phyloP scores from a whole-genome alignment of 2,888 invertebrate genomes.

The Neoaliturus tenellus region DNA sequence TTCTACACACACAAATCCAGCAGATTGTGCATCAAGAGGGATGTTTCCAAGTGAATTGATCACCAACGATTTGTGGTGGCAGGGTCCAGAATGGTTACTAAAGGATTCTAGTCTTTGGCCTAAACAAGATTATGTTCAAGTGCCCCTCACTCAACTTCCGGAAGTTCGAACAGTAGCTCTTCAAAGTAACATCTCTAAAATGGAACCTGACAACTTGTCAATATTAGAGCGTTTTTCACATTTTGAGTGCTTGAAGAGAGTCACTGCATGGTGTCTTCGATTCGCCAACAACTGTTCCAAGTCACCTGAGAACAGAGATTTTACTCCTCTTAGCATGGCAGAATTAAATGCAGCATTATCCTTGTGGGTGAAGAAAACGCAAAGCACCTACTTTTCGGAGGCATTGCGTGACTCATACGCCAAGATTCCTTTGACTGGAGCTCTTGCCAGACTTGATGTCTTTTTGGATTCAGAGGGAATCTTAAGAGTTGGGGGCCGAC shows the following conservation, averaged over 20 bases:
- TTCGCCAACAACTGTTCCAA: not conserved
- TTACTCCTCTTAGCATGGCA: not conserved
- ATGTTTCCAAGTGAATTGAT: not conserved
- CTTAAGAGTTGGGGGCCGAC: not conserved
- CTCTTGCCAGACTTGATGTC: not conserved
- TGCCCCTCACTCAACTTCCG: not conserved
- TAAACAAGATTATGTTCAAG: too few species aligned
- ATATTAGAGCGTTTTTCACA: too few species aligned
- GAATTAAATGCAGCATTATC: not conserved
- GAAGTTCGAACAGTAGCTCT: too few species aligned
- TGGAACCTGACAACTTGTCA: too few species aligned
- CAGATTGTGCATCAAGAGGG: conserved; percentile 23
- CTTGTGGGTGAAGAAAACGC: not conserved
- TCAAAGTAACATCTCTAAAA: too few species aligned
- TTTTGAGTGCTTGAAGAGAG: too few species aligned
- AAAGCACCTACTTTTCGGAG: not conserved
- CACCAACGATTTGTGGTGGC: not conserved
- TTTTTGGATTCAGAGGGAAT: not conserved
- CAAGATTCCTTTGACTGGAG: too few species aligned
- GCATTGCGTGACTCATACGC: not conserved
- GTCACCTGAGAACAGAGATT: not conserved
- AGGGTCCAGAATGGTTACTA: not conserved
- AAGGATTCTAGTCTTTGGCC: not conserved
- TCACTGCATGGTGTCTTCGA: not conserved
- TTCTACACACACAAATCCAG: not conserved